These are phyloP conservation scores for Astreopora myriophthalma DNA, from an alignment of 64 coral and sea anemone genomes.

Conservation along the genomic window DNA sequence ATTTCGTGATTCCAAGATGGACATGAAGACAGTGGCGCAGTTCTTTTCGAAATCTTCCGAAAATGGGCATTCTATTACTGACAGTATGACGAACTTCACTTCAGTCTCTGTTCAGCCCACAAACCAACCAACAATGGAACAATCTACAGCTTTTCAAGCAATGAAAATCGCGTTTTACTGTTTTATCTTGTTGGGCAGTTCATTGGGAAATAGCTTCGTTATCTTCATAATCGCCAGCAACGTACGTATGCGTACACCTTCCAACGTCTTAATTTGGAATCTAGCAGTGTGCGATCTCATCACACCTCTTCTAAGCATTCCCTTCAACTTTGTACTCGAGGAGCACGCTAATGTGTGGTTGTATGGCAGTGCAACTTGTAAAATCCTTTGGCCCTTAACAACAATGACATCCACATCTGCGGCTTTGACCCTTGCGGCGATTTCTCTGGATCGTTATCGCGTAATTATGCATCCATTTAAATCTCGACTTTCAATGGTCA, in stretches of 20 bases:
- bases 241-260: constrained; percentile 23
- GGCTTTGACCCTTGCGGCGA: constrained; percentile 53
- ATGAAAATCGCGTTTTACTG: constrained; percentile 15
- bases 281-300: constrained; percentile 62
- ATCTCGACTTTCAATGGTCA: constrained; percentile 8
- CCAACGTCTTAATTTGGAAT: constrained; percentile 53
- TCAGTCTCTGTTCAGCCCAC: background rate
- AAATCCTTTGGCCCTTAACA: constrained; percentile 44
- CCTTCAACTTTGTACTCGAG: constrained; percentile 42
- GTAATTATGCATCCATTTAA: constrained; percentile 53
- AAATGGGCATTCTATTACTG: background rate
- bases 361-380: constrained; percentile 36
- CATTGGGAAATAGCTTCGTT: constrained; percentile 48
- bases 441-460: constrained; percentile 62
- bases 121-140: background rate
- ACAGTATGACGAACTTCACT: background rate
- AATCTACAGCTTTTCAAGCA: background rate
- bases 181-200: constrained; percentile 43
- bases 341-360: constrained; percentile 6
- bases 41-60: background rate
- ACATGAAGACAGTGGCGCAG: background rate
- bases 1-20: background rate
- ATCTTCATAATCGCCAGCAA: constrained; percentile 41
- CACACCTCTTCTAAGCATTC: constrained; percentile 59
- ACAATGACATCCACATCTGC: constrained; percentile 47